phyloP scores from a whole-genome alignment of 2,888 invertebrate species.

The Macaria notata region DNA sequence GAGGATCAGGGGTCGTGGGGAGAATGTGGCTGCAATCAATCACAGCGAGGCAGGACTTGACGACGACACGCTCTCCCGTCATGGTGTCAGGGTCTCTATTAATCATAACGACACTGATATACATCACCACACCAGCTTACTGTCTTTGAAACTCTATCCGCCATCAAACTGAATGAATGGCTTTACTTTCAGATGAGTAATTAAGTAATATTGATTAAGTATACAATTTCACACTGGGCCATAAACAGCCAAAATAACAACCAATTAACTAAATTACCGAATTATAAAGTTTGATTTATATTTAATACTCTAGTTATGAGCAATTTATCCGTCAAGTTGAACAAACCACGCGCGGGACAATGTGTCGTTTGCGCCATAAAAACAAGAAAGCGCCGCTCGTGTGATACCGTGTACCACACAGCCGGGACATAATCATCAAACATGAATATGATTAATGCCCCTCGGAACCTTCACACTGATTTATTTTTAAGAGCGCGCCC shows the following conservation, averaged over 20 bases:
- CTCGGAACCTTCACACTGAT: slow-evolving; percentile 55
- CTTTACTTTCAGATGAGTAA: too few species aligned
- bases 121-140: background rate
- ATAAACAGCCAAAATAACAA: background rate
- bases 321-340: slow-evolving; percentile 2
- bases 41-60: slow-evolving; percentile 46
- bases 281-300: background rate
- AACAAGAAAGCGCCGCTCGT: slow-evolving; percentile 21
- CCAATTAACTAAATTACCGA: background rate
- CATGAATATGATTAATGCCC: slow-evolving; percentile 64
- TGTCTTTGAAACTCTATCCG: slow-evolving; percentile 1
- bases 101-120: slow-evolving; percentile 21
- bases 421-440: slow-evolving; percentile 43
- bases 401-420: slow-evolving; percentile 30
- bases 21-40: slow-evolving; percentile 51
- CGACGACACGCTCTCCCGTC: slow-evolving; percentile 32
- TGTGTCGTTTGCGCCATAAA: slow-evolving; percentile 16
- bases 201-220: too few species aligned
- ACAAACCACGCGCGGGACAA: slow-evolving; percentile 9
- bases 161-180: too few species aligned
- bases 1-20: slow-evolving; percentile 36
- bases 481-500: slow-evolving; percentile 53
- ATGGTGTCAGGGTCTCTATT: slow-evolving; percentile 39
- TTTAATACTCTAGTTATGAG: slow-evolving; percentile 1
- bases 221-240: too few species aligned